Percentiles rank a stretch among this genome's conserved stretches.
Conservation (phyloP, 2,888 invertebrate genomes). For the Fabriciana adippe region DNA sequence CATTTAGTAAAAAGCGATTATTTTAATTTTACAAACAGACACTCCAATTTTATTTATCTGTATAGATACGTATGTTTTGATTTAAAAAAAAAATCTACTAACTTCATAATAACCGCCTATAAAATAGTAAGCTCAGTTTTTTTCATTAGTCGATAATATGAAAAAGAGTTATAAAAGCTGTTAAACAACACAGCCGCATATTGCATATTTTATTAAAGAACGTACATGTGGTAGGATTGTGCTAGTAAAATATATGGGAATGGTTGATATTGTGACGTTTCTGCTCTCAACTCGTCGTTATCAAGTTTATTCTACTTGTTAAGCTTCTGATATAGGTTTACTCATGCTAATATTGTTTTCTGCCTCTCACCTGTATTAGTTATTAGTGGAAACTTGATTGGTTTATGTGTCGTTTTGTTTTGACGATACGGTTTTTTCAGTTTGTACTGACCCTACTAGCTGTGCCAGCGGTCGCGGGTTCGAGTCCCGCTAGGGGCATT, state of each 20-base stretch:
- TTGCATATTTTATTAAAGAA: slow-evolving; percentile 8
- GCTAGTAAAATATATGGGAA: slow-evolving; percentile 6
- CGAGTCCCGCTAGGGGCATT: too few relatives aligned
- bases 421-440: too few relatives aligned
- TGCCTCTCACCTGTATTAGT: too few relatives aligned
- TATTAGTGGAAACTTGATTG: too few relatives aligned
- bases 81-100: too few relatives aligned
- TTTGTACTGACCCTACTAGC: too few relatives aligned
- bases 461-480: too few relatives aligned
- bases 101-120: neutral
- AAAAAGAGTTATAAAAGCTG: neutral
- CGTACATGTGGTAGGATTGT: neutral
- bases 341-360: neutral
- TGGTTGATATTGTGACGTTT: slow-evolving; percentile 5
- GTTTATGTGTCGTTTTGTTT: too few relatives aligned
- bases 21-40: too few relatives aligned
- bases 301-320: slow-evolving; percentile 11
- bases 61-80: too few relatives aligned
- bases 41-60: too few relatives aligned
- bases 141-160: neutral
- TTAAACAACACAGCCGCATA: neutral
- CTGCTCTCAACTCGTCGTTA: slow-evolving; percentile 4
- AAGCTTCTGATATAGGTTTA: slow-evolving; percentile 7
- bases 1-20: too few relatives aligned
- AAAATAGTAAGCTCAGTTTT: neutral